Evolutionary conservation across 2,113 vertebrate species (phyloP), one percentile per base, ranked within the genome.

Genomic region (Charina bottae): DNA sequence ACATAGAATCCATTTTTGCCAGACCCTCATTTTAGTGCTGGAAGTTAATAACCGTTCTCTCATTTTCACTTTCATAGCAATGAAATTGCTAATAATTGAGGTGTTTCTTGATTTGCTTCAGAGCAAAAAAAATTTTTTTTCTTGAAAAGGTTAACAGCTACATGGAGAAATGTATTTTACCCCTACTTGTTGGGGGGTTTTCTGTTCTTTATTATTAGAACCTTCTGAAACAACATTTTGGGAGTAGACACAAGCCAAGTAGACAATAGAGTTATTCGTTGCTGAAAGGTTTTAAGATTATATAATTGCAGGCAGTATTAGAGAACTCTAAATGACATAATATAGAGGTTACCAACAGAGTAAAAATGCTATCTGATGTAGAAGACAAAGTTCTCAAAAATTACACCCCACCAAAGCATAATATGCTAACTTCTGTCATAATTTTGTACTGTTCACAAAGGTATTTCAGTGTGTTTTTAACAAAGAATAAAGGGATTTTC

Each of bases 391-490:
- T 0, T 0, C 92, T 96, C 92, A 68, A n/a, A 23, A 89, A 89
- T 10, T 46, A 90, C 90, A 91, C 92, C 92, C 89, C 72, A 78
- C 0, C 0, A 46, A 60, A 60, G 54, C 3, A 12, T 92, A 4
- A 46, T 88, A 85, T 95, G 53, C 84, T 95, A 94, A 96, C 95
- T 95, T 96, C 92, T 93, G 85, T 90, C 91, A 17, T 91, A 62
- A 94, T 95, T 96, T 95, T 88, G 42, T 94, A 21, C 92, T 93
- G 85, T 93, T 2, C 6, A 0, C 88, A 85, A 93, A 95, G 93
- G 85, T 92, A 1, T 49, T 83, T 56, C 42, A 90, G n/a, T 46
- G 85, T 92, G 89, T 0, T 6, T 62, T 91, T 90, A 85, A 49
- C 46, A 68, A 91, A 78, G 55, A 93, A 84, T 0, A 0, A 1